Conservation (phyloP, 2,888 invertebrate species). For the Synanthedon andrenaeformis region DNA sequence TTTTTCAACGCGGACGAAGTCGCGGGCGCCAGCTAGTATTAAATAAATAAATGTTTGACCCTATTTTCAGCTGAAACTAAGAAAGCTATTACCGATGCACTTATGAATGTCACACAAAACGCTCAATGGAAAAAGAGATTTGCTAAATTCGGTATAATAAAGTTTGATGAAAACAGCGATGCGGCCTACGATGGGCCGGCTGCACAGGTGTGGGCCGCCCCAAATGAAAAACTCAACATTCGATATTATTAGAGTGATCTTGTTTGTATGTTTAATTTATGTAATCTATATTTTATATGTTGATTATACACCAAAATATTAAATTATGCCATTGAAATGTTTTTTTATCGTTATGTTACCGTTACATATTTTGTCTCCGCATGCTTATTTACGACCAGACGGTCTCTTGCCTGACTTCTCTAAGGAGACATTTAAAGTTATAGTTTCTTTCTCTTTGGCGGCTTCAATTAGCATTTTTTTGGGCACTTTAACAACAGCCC, state of each 20-base stretch:
- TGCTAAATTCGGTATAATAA: constrained; percentile 59
- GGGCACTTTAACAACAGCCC: constrained; percentile 33
- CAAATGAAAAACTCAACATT: constrained; percentile 60
- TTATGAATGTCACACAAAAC: constrained; percentile 44
- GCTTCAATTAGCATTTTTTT: constrained; percentile 29
- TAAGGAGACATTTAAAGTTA: constrained; percentile 35
- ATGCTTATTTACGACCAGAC: constrained; percentile 4
- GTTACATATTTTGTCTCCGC: not conserved
- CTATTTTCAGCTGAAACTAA: constrained; percentile 48
- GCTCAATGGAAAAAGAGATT: constrained; percentile 49
- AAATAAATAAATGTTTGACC: not conserved
- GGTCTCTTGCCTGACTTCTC: constrained; percentile 20
- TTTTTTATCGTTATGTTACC: not conserved
- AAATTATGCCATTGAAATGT: not conserved
- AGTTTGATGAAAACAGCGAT: constrained; percentile 52
- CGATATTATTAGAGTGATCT: constrained; percentile 64
- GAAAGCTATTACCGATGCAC: constrained; percentile 41
- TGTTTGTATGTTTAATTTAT: constrained; percentile 46
- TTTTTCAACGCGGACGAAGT: too few species aligned
- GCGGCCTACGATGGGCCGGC: constrained; percentile 59
- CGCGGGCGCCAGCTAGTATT: too few species aligned
- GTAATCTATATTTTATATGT: constrained; percentile 57
- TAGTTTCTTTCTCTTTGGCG: constrained; percentile 28
- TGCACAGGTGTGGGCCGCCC: constrained; percentile 64
- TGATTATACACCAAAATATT: constrained; percentile 29